phyloP scores from a whole-genome alignment of 1,140 invertebrate genomes.

The Holotrichia oblita region DNA sequence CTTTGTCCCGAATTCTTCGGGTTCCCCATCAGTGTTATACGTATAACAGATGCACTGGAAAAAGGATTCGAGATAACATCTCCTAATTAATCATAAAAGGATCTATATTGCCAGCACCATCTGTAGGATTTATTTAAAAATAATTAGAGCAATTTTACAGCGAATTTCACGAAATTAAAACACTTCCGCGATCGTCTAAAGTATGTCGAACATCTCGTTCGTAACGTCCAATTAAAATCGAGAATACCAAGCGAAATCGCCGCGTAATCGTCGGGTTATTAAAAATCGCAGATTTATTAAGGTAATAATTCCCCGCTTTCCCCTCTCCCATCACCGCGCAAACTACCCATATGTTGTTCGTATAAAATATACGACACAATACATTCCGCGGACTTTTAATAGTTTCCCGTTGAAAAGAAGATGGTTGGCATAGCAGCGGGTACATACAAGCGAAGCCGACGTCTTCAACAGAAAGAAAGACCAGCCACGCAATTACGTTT shows the following conservation, averaged over 20 bases:
- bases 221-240: neutral
- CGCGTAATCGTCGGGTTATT: neutral
- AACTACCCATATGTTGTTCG: neutral
- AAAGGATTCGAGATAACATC: neutral
- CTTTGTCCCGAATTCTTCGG: conserved; percentile 43
- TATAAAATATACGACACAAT: neutral
- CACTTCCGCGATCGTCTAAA: neutral
- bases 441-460: too few relatives aligned
- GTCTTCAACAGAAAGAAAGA: neutral
- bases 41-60: neutral
- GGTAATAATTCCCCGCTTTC: neutral
- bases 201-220: neutral
- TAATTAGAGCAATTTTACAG: neutral
- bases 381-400: neutral
- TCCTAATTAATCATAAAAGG: neutral
- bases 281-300: neutral
- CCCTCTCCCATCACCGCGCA: neutral
- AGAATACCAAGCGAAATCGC: neutral
- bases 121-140: too few relatives aligned
- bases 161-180: neutral
- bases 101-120: too few relatives aligned
- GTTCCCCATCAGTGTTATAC: neutral
- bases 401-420: neutral
- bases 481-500: conserved; percentile 26
- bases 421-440: neutral